phyloP scores from a whole-genome alignment of 2,797 vertebrate genomes.

The Heteromormyrus szaboi region DNA sequence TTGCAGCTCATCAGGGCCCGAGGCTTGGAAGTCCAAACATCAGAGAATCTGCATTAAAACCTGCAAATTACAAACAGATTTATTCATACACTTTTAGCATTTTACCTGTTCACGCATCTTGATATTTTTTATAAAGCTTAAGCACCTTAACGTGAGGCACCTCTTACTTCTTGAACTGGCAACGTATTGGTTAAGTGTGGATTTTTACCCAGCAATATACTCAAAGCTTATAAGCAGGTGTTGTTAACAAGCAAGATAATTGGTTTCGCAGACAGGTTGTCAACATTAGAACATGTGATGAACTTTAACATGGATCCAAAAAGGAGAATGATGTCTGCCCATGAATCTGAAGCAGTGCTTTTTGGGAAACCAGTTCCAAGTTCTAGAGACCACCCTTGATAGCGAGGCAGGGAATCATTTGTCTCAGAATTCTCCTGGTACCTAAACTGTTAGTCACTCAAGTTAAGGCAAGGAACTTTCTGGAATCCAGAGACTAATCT shows the following conservation, averaged over 20 bases:
- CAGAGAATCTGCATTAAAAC: background rate
- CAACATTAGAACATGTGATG: background rate
- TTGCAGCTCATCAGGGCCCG: background rate
- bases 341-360: background rate
- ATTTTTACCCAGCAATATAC: background rate
- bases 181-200: background rate
- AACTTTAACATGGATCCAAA: background rate
- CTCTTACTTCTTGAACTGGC: background rate
- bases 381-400: background rate
- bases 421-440: background rate
- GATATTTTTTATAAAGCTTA: background rate
- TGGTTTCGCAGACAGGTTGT: background rate
- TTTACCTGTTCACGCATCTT: background rate
- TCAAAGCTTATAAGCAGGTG: background rate
- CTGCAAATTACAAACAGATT: background rate
- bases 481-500: background rate
- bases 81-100: background rate
- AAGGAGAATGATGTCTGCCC: background rate
- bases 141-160: background rate
- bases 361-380: background rate
- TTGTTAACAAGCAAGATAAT: background rate
- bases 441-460: background rate
- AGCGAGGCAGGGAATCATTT: background rate
- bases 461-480: background rate
- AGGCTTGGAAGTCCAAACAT: background rate